A percentile compares a stretch with the other conserved stretches of the same genome.
These are phyloP conservation scores for Merodon equestris DNA, from an alignment of 2,888 invertebrate species.

Conservation along the genomic window DNA sequence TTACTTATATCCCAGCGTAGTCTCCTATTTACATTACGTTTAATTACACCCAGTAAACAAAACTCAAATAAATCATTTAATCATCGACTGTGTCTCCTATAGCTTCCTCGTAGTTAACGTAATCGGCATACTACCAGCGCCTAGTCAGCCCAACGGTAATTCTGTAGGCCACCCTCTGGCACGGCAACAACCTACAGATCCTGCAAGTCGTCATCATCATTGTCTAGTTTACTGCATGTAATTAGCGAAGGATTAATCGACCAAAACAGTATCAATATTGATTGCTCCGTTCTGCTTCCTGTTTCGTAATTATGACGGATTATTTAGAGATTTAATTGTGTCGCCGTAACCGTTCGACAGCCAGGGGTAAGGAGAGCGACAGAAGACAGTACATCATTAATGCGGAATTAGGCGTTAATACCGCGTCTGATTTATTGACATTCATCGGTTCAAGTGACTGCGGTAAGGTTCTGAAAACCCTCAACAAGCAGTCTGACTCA, in stretches of 20 bases:
- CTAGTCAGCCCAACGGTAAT: no score
- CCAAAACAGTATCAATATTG: conserved; percentile 68
- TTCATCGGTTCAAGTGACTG: conserved; percentile 26
- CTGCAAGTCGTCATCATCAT: conserved; percentile 36
- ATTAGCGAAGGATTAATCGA: conserved; percentile 68
- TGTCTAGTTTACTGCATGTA: conserved; percentile 61
- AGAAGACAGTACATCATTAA: conserved; percentile 55
- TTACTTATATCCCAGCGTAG: no score
- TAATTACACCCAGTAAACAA: conserved; percentile 62
- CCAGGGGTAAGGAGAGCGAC: conserved; percentile 3
- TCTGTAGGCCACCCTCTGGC: no score
- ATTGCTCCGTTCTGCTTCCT: conserved; percentile 63
- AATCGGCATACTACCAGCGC: no score
- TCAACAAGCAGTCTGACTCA: conserved; percentile 2
- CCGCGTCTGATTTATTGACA: conserved; percentile 61
- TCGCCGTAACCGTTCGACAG: not conserved
- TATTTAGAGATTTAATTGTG: conserved; percentile 61
- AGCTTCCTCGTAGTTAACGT: not conserved
- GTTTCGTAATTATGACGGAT: conserved; percentile 68
- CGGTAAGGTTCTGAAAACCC: conserved; percentile 31
- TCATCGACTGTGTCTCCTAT: conserved; percentile 58
- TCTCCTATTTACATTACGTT: conserved; percentile 54
- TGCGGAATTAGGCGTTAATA: conserved; percentile 55
- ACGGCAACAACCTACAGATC: not conserved
- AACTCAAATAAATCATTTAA: conserved; percentile 65